These are phyloP conservation scores for Cacatua alba DNA, from an alignment of 2,113 vertebrate genomes.

Conservation along the genomic window DNA sequence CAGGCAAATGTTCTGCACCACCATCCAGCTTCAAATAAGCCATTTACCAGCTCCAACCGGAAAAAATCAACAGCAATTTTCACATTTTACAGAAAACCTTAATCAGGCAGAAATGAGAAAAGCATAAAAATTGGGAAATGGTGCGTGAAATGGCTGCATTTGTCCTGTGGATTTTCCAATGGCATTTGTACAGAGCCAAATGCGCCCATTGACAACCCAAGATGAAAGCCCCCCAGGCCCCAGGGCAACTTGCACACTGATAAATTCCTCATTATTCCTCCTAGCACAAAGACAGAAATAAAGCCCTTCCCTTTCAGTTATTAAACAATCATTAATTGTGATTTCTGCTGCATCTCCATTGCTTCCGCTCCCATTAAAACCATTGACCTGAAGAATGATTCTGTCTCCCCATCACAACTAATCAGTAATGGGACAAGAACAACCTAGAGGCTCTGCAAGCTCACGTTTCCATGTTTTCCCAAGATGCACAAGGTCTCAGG, in stretches of 20 bases:
- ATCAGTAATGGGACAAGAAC: neutral
- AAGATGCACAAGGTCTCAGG: neutral
- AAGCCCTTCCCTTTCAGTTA: neutral
- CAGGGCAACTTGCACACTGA: neutral
- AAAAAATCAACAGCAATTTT: neutral
- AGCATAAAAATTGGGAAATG: neutral
- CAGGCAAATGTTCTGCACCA: neutral
- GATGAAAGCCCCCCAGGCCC: neutral
- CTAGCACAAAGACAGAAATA: neutral
- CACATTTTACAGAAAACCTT: neutral
- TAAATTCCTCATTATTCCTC: neutral
- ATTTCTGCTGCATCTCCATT: neutral
- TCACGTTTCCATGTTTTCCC: neutral
- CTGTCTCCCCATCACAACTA: neutral
- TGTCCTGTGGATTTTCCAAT: neutral
- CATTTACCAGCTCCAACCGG: neutral
- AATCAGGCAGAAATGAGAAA: neutral
- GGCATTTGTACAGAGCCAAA: neutral
- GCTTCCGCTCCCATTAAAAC: neutral
- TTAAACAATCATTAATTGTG: neutral
- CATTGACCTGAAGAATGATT: neutral
- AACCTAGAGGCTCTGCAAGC: neutral
- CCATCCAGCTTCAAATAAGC: neutral
- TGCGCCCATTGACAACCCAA: neutral
- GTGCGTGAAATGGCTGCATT: neutral